Evolutionary conservation across 2,888 invertebrate genomes (phyloP).

Genomic region (Yponomeuta plumbellus): DNA sequence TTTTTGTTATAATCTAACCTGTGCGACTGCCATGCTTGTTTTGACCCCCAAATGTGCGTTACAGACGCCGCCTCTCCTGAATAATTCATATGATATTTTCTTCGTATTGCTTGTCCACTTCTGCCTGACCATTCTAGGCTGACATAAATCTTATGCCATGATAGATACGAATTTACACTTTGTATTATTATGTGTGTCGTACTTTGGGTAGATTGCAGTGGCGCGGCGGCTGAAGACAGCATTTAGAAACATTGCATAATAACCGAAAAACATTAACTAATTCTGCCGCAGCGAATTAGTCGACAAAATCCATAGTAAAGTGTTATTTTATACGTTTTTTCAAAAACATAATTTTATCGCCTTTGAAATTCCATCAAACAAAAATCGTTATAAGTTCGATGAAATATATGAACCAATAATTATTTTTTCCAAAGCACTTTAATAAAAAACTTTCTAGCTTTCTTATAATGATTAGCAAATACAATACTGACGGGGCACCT

Average conservation of each 20-base stretch:
- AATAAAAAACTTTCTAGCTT: no score
- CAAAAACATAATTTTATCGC: no score
- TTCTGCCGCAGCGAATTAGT: no score
- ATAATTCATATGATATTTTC: background rate
- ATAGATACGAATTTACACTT: no score
- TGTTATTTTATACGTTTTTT: no score
- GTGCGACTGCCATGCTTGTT: background rate
- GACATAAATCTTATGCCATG: background rate
- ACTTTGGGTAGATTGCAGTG: background rate
- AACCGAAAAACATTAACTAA: background rate
- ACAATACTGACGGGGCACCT: no score
- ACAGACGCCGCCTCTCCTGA: background rate
- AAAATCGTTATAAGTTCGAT: no score
- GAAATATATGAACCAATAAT: no score
- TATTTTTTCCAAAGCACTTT: no score
- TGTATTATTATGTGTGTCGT: background rate
- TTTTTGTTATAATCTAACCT: constrained; percentile 25
- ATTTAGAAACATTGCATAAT: background rate
- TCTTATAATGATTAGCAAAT: no score
- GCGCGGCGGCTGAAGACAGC: background rate
- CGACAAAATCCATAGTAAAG: no score
- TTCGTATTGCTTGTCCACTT: background rate
- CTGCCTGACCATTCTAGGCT: background rate
- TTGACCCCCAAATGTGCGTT: background rate
- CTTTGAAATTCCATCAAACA: no score